Conservation (phyloP, 2,113 vertebrate species). For the Channa argus region DNA sequence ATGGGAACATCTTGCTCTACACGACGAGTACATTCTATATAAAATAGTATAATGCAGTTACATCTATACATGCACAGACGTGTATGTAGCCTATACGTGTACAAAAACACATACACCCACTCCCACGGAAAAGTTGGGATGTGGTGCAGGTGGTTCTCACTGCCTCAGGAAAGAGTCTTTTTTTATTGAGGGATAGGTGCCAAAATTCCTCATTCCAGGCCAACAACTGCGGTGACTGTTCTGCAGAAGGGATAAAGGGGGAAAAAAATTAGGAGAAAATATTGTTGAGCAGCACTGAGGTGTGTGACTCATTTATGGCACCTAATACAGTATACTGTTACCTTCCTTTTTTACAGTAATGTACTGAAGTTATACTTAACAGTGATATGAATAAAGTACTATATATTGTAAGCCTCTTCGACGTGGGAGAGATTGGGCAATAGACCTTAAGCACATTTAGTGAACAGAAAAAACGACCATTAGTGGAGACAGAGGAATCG, state of each 20-base stretch:
- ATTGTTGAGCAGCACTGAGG: neutral
- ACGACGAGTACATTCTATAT: neutral
- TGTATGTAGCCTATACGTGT: conserved; percentile 2
- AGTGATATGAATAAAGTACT: too few species aligned
- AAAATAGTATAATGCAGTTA: conserved; percentile 5
- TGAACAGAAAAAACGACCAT: too few species aligned
- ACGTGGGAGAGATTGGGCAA: too few species aligned
- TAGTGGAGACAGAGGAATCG: too few species aligned
- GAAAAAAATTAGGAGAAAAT: conserved; percentile 5
- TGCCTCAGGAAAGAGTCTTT: conserved; percentile 51
- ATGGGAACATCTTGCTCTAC: neutral
- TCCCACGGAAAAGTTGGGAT: conserved; percentile 19
- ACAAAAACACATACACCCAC: neutral
- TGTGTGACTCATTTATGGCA: too few species aligned
- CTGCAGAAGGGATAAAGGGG: conserved; percentile 3
- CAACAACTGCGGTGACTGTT: conserved; percentile 21
- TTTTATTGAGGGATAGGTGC: conserved; percentile 20
- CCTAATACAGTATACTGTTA: too few species aligned
- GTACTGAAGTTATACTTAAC: too few species aligned
- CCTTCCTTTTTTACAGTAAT: too few species aligned
- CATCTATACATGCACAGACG: conserved; percentile 23
- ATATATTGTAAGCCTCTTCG: too few species aligned
- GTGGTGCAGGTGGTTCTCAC: conserved; percentile 43
- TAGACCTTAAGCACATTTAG: too few species aligned
- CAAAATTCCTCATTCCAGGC: conserved; percentile 29